Conservation (phyloP, 2,113 vertebrate genomes). For the Esox niger region DNA sequence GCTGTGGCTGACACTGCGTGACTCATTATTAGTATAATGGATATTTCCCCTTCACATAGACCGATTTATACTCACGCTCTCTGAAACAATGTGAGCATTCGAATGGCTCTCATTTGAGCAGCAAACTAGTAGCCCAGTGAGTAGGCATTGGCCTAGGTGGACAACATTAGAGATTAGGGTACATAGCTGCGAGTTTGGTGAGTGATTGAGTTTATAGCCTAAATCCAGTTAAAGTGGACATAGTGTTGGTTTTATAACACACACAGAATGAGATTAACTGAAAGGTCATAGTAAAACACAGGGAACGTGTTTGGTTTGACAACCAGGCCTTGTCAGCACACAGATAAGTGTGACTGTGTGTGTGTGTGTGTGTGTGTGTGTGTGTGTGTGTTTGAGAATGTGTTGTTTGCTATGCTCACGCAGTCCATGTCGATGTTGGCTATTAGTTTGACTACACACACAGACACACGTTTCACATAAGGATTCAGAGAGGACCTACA, state of each 20-base stretch:
- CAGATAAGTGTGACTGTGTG: background rate
- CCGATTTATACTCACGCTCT: no score
- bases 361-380: no score
- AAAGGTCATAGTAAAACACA: background rate
- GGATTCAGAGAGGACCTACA: background rate
- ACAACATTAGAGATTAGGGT: no score
- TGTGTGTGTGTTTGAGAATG: no score
- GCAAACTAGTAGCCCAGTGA: no score
- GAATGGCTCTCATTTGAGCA: background rate
- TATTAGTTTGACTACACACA: background rate
- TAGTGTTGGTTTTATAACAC: background rate
- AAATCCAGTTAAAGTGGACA: conserved; percentile 1
- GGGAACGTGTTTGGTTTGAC: background rate
- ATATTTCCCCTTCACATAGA: no score
- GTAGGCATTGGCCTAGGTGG: no score
- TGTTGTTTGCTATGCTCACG: no score
- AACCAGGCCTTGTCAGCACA: background rate
- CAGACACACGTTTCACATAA: background rate
- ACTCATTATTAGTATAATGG: background rate
- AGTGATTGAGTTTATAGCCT: background rate
- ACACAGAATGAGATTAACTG: background rate
- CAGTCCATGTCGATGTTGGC: no score
- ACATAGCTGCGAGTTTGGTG: background rate
- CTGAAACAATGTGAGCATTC: no score
- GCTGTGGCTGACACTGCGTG: background rate